Evolutionary conservation across 2,888 invertebrate genomes (phyloP).

Genomic region (Corbicula japonica): DNA sequence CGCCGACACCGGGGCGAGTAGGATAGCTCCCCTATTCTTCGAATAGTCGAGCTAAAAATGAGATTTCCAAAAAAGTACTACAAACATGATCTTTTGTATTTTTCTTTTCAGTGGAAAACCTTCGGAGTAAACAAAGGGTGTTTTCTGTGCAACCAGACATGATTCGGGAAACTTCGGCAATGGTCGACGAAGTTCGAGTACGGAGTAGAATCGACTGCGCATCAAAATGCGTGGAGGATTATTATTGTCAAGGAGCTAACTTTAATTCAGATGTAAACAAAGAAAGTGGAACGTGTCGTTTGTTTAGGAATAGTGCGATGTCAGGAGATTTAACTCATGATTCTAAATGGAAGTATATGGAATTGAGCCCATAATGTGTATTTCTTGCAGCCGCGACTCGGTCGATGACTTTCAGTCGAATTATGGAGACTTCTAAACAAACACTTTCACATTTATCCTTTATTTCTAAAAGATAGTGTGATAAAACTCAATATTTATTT

Average conservation of each 20-base stretch:
- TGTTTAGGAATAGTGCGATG: conserved; percentile 26
- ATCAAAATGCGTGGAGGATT: conserved; percentile 36
- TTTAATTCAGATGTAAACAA: conserved; percentile 6
- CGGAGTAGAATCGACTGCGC: conserved; percentile 54
- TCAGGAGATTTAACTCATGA: conserved; percentile 28
- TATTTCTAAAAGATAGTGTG: too few relatives aligned
- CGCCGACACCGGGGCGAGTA: too few relatives aligned
- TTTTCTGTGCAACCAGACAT: conserved; percentile 7
- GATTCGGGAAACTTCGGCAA: conserved; percentile 18
- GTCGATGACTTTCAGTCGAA: too few relatives aligned
- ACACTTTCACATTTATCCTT: too few relatives aligned
- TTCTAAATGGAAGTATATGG: conserved; percentile 42
- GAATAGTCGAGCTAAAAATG: background rate
- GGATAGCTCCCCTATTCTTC: background rate
- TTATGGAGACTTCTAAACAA: too few relatives aligned
- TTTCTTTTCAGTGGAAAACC: conserved; percentile 43
- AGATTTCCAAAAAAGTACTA: background rate
- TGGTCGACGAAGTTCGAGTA: conserved; percentile 18
- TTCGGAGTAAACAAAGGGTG: conserved; percentile 13
- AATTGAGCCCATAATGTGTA: conserved; percentile 11
- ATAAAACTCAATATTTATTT: too few relatives aligned
- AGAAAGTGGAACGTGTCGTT: conserved; percentile 42
- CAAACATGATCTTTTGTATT: background rate
- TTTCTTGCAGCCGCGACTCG: too few relatives aligned
- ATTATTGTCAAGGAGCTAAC: conserved; percentile 50